phyloP scores from a whole-genome alignment of 2,113 vertebrate genomes.

The Nothocercus nigrocapillus region DNA sequence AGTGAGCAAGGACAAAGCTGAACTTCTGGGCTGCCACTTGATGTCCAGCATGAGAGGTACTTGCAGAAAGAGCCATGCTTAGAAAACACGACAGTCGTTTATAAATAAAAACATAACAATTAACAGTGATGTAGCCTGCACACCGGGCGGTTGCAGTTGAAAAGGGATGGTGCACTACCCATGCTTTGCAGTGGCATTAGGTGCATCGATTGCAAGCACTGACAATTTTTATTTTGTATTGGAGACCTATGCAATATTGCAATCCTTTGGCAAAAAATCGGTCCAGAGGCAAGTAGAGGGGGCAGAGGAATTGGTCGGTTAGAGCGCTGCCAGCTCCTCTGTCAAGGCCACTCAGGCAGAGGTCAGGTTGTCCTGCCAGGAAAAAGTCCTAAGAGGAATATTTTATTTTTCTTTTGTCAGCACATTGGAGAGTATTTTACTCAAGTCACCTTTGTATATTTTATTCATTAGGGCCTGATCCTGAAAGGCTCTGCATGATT shows the following conservation, averaged over 20 bases:
- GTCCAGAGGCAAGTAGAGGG: neutral
- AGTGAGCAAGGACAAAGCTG: neutral
- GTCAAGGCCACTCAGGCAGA: neutral
- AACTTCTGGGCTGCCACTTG: neutral
- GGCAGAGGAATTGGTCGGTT: neutral
- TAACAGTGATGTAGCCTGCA: neutral
- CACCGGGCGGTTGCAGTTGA: neutral
- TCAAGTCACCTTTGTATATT: slow-evolving; percentile 47
- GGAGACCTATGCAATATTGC: rapidly evolving
- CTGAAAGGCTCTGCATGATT: neutral
- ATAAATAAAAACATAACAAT: neutral
- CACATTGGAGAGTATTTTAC: slow-evolving; percentile 7
- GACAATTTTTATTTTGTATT: neutral
- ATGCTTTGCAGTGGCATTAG: neutral
- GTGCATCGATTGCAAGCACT: neutral
- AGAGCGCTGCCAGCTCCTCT: neutral
- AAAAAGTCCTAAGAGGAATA: slow-evolving; percentile 43
- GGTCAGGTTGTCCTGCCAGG: slow-evolving; percentile 51
- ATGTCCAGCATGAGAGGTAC: neutral
- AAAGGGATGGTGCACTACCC: neutral
- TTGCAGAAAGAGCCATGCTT: neutral
- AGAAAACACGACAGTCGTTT: neutral
- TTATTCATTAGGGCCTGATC: slow-evolving; percentile 50
- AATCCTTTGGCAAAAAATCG: neutral
- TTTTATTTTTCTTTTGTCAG: slow-evolving; percentile 51